Conservation (phyloP, 2,113 vertebrate genomes). For the Sciurus niger region DNA sequence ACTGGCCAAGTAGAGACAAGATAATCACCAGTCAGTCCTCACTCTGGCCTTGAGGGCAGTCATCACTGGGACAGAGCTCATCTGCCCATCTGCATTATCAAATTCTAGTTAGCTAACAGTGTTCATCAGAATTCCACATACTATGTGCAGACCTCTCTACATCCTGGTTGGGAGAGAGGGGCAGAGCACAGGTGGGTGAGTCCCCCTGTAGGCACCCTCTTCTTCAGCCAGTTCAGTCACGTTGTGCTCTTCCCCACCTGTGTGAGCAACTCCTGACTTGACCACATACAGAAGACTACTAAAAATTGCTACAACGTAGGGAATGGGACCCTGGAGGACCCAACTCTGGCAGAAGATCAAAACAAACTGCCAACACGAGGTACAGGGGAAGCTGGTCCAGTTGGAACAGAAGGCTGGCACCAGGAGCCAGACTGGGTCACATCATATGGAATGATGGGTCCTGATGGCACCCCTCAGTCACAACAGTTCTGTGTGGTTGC, state of each 20-base stretch:
- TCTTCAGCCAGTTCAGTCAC: background rate
- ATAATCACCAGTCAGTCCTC: too few relatives aligned
- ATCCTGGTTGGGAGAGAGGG: background rate
- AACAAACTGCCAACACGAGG: background rate
- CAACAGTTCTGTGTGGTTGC: too few relatives aligned
- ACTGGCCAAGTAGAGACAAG: background rate
- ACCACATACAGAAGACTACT: too few relatives aligned
- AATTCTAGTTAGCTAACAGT: too few relatives aligned
- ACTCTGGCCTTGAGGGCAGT: background rate
- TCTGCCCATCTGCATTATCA: background rate
- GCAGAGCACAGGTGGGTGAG: background rate
- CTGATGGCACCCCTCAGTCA: background rate
- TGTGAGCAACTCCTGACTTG: too few relatives aligned
- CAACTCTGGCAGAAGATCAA: too few relatives aligned
- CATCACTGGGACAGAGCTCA: background rate
- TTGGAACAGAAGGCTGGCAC: background rate
- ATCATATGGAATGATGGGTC: fast-evolving
- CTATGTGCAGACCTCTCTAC: background rate
- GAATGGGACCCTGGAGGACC: too few relatives aligned
- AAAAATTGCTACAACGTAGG: too few relatives aligned
- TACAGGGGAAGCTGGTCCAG: too few relatives aligned
- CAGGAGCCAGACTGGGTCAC: background rate
- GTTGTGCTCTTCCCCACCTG: background rate
- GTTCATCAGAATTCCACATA: too few relatives aligned
- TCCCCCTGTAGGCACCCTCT: background rate